Conservation (phyloP, 2,888 invertebrate species). For the Aphidoletes aphidimyza region DNA sequence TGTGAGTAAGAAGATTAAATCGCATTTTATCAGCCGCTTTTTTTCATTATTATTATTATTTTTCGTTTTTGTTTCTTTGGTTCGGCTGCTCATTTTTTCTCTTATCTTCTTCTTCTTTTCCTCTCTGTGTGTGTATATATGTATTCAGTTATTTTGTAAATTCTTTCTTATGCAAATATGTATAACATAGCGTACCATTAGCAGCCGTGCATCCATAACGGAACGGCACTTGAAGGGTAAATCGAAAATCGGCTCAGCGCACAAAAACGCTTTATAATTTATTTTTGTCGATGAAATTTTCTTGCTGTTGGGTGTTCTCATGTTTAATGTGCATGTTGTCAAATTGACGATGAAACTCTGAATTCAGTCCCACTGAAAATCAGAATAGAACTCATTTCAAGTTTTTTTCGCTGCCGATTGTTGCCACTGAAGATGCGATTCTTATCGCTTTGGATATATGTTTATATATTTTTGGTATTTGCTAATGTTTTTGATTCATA, state of each 20-base stretch:
- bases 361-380: not conserved
- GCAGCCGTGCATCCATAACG: not conserved
- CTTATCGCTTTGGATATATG: not conserved
- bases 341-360: not conserved
- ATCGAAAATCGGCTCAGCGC: not conserved
- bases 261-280: not conserved
- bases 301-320: constrained; percentile 48
- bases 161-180: constrained; percentile 48
- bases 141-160: constrained; percentile 16
- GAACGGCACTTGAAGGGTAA: constrained; percentile 46
- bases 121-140: no score
- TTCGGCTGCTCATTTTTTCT: not conserved
- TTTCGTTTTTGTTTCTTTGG: no score
- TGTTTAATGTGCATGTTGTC: constrained; percentile 21
- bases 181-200: not conserved
- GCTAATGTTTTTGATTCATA: constrained; percentile 29
- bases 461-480: not conserved
- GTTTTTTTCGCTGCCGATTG: not conserved
- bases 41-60: not conserved
- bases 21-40: constrained; percentile 49
- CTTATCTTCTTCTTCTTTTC: no score
- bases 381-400: constrained; percentile 20
- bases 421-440: not conserved
- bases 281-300: constrained; percentile 39
- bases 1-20: constrained; percentile 53